Evolutionary conservation across 2,113 vertebrate species (phyloP).

Genomic region (Tyrannus savana): DNA sequence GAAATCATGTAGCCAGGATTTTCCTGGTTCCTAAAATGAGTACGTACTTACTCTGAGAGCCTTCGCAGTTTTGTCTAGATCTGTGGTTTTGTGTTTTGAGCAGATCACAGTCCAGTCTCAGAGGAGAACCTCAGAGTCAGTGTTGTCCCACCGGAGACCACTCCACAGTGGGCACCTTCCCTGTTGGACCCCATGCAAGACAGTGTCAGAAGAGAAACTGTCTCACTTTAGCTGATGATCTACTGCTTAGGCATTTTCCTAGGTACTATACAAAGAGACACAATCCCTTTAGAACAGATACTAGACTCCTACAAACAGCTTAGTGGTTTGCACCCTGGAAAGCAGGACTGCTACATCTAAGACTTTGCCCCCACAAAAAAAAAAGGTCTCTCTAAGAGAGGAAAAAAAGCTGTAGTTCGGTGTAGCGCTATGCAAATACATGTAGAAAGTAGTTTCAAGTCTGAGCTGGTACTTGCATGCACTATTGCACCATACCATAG

Average conservation of each 20-base stretch:
- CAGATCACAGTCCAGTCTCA: not conserved
- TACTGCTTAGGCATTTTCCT: not conserved
- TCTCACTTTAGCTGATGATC: not conserved
- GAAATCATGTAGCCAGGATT: not conserved
- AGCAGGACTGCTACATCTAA: not conserved
- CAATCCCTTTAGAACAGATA: not conserved
- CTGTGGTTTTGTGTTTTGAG: not conserved
- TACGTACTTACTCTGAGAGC: accelerated
- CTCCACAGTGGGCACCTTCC: accelerated
- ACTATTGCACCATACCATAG: not conserved
- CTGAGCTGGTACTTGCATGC: not conserved
- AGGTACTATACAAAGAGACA: not conserved
- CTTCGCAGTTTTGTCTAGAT: not conserved
- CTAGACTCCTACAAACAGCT: not conserved
- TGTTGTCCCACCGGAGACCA: not conserved
- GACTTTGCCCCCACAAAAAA: not conserved
- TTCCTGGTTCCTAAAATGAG: not conserved
- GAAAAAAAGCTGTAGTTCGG: not conserved
- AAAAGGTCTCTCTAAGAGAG: not conserved
- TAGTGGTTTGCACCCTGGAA: not conserved
- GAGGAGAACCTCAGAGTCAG: not conserved
- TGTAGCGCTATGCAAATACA: not conserved
- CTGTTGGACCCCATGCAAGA: accelerated
- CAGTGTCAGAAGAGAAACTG: not conserved
- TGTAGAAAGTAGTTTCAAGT: not conserved